Conservation (phyloP, 2,797 vertebrate genomes). For the Betta splendens region DNA sequence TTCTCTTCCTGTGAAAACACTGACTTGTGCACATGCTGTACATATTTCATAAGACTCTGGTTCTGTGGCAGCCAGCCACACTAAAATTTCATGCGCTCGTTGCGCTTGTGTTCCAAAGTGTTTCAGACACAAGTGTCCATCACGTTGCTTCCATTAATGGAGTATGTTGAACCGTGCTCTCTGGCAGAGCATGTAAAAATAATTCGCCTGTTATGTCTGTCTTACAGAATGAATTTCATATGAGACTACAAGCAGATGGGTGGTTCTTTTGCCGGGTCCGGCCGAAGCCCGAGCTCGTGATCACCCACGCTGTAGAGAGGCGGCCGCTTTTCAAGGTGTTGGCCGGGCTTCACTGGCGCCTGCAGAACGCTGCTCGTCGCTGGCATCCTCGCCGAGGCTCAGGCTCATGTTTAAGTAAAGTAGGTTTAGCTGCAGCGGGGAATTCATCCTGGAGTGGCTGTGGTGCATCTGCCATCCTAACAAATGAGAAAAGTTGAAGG, state of each 20-base stretch:
- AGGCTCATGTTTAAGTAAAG: constrained; percentile 11
- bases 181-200: constrained; percentile 26
- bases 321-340: constrained; percentile 32
- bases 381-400: constrained; percentile 7
- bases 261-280: not conserved
- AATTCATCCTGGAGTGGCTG: constrained; percentile 12
- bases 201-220: constrained; percentile 26
- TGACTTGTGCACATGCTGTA: constrained; percentile 26
- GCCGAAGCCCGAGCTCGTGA: constrained; percentile 7
- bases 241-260: constrained; percentile 2
- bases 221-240: constrained; percentile 22
- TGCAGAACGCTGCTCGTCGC: constrained; percentile 13
- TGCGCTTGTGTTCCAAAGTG: constrained; percentile 28
- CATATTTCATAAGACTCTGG: constrained; percentile 39
- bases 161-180: constrained; percentile 17
- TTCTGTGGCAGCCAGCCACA: not conserved
- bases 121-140: constrained; percentile 17
- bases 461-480: constrained; percentile 11
- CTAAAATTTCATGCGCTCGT: constrained; percentile 12
- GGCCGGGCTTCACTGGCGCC: constrained; percentile 22
- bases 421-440: not conserved
- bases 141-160: constrained; percentile 22
- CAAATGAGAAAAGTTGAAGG: constrained; percentile 8
- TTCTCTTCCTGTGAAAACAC: constrained; percentile 7
- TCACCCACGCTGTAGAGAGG: constrained; percentile 16